These are phyloP conservation scores for Scyliorhinus canicula DNA, from an alignment of 2,797 vertebrate genomes.

Conservation along the genomic window DNA sequence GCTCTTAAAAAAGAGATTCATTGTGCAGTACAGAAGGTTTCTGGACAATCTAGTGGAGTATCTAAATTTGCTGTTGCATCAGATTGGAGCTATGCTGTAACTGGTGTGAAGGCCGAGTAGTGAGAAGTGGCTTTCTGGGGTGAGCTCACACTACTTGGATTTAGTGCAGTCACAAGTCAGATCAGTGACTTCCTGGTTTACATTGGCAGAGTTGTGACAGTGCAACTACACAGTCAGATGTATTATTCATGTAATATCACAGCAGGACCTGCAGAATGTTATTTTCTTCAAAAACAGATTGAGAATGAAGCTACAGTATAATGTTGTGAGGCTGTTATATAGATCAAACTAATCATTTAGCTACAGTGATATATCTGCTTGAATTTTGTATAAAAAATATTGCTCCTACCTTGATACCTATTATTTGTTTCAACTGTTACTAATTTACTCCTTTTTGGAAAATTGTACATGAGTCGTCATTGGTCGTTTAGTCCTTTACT, in stretches of 20 bases:
- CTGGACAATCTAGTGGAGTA: not conserved
- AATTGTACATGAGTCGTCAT: too few species aligned
- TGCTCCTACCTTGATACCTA: not conserved
- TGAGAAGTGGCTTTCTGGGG: not conserved
- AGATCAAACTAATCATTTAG: not conserved
- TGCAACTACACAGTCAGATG: not conserved
- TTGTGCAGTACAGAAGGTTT: not conserved
- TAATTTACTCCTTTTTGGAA: not conserved
- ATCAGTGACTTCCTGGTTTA: not conserved
- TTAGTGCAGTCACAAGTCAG: not conserved
- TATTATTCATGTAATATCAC: not conserved
- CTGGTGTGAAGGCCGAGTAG: not conserved
- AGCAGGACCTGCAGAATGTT: not conserved
- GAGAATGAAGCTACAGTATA: not conserved
- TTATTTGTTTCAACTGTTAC: not conserved
- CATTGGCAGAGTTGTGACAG: not conserved
- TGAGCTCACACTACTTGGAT: not conserved
- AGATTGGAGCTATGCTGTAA: not conserved
- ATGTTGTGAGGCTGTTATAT: not conserved
- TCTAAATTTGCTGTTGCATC: not conserved
- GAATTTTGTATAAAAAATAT: not conserved
- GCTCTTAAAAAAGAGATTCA: not conserved
- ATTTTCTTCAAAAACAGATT: not conserved
- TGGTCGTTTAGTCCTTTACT: not conserved
- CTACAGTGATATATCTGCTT: not conserved